Evolutionary conservation across 2,113 vertebrate genomes (phyloP).

Genomic region (Speoplatyrhinus poulsoni): DNA sequence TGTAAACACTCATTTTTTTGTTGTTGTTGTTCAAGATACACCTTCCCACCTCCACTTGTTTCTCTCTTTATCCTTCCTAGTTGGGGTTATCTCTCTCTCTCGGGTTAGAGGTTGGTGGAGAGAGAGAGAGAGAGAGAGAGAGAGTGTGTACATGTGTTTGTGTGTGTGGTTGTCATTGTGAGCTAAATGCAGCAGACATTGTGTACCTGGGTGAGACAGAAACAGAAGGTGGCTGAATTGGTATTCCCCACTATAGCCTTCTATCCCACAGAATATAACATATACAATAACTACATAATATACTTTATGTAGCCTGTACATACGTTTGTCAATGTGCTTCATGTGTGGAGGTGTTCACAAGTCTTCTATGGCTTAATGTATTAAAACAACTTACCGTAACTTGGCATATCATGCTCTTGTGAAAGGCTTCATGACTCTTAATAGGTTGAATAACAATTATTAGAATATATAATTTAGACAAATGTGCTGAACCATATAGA

Average conservation of each 20-base stretch:
- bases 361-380: neutral
- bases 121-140: neutral
- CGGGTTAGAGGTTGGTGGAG: neutral
- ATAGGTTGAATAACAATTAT: too few species aligned
- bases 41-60: too few species aligned
- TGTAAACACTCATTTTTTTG: too few species aligned
- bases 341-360: neutral
- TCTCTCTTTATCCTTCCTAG: too few species aligned
- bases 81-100: neutral
- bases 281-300: neutral
- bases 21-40: too few species aligned
- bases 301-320: too few species aligned
- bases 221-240: neutral
- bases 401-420: too few species aligned
- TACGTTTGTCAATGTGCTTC: neutral
- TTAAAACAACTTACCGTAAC: too few species aligned
- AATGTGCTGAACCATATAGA: too few species aligned
- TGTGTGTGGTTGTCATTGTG: neutral
- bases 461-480: too few species aligned
- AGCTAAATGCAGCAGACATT: neutral
- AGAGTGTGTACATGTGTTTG: neutral
- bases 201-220: neutral
- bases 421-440: too few species aligned
- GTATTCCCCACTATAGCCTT: neutral
- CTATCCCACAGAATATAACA: conserved; percentile 14